Percentiles rank a stretch among this genome's conserved stretches.
phyloP scores from a whole-genome alignment of 2,888 invertebrate species.

The Trisateles emortualis region DNA sequence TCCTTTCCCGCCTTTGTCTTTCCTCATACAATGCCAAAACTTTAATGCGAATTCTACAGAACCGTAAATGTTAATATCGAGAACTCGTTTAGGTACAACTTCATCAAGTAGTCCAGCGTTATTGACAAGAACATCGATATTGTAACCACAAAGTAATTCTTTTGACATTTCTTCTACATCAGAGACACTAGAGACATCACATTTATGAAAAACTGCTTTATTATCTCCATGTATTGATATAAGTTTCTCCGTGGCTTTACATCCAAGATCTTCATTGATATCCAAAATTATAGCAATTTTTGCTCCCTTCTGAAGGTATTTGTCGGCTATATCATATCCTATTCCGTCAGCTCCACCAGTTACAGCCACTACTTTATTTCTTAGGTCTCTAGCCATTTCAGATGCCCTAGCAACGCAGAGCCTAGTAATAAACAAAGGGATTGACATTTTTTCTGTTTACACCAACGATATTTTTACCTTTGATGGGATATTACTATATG shows the following conservation, averaged over 20 bases:
- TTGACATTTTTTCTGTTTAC: too few species aligned
- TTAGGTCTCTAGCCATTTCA: conserved; percentile 41
- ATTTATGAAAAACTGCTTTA: conserved; percentile 75
- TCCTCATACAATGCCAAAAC: conserved; percentile 85
- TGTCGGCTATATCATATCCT: conserved; percentile 73
- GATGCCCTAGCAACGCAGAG: too few species aligned
- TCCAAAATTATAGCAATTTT: conserved; percentile 52
- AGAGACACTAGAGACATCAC: conserved; percentile 70
- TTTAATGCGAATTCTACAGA: conserved; percentile 68
- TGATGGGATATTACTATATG: too few species aligned
- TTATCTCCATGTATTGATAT: conserved; percentile 70
- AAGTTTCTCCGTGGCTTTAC: conserved; percentile 64
- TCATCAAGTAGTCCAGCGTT: conserved; percentile 70
- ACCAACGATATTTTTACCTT: too few species aligned
- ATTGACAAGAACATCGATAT: conserved; percentile 73
- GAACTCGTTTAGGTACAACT: conserved; percentile 32
- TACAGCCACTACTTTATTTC: conserved; percentile 58
- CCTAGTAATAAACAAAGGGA: too few species aligned
- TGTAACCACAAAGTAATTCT: conserved; percentile 51
- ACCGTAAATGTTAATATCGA: conserved; percentile 63
- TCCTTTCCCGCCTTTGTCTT: conserved; percentile 81
- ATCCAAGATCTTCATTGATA: conserved; percentile 51
- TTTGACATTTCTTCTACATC: conserved; percentile 71
- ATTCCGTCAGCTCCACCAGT: conserved; percentile 86
- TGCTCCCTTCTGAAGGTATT: conserved; percentile 72